Conservation (phyloP, 2,797 vertebrate species). For the Hydrophis major region DNA sequence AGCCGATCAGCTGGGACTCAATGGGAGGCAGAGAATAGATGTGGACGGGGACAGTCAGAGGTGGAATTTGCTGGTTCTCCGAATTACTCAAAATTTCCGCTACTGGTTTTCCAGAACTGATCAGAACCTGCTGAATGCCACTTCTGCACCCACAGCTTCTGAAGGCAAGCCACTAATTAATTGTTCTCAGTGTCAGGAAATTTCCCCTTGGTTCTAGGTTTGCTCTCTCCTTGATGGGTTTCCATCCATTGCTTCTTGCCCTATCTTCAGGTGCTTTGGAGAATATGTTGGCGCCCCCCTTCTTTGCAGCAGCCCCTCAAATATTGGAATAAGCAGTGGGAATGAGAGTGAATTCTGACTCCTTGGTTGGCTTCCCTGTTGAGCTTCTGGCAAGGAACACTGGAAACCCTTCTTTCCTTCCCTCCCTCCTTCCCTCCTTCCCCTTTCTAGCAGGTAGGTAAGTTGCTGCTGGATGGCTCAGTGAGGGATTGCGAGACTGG, state of each 20-base stretch:
- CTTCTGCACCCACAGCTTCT: neutral
- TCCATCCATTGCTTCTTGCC: neutral
- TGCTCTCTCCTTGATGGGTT: neutral
- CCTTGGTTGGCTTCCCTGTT: neutral
- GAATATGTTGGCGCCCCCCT: neutral
- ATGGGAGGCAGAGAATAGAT: too few relatives aligned
- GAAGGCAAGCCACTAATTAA: neutral
- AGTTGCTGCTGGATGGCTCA: neutral
- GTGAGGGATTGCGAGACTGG: neutral
- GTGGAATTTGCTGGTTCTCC: too few relatives aligned
- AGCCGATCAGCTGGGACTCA: too few relatives aligned
- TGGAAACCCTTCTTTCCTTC: neutral
- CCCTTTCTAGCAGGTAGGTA: neutral
- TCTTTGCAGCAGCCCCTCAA: neutral
- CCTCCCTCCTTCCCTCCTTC: neutral
- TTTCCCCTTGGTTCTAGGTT: neutral
- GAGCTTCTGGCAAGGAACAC: neutral
- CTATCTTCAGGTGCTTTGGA: neutral
- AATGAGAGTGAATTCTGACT: neutral
- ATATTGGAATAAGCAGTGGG: neutral
- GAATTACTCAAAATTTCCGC: too few relatives aligned
- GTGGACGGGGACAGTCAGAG: too few relatives aligned
- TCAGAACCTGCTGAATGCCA: too few relatives aligned
- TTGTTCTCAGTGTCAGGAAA: neutral
- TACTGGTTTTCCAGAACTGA: too few relatives aligned